Evolutionary conservation across 2,797 vertebrate species (phyloP), one percentile per base, ranked within the genome.

Genomic region (Tapera naevia): DNA sequence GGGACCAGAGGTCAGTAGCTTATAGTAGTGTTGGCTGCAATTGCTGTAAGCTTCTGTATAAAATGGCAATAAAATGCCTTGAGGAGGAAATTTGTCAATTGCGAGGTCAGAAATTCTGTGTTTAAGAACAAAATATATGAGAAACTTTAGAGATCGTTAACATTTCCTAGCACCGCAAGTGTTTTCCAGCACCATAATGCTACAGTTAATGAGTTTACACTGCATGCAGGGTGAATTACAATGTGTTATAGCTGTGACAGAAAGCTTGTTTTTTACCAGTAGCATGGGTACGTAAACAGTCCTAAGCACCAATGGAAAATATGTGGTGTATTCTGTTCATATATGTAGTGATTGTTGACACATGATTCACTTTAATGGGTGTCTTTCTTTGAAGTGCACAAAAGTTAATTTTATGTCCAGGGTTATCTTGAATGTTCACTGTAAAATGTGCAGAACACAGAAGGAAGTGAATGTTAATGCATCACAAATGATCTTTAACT

Each of bases 391-490:
- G 43, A 78, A 88, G 60, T 6, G n/a, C 30, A 21, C n/a, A 56
- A 21, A 56, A 92, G 43, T 83, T 78, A 12, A 10, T 84, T 95
- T 96, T 72, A 81, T 46, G 30, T 56, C 53, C 9, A 65, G 72
- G 43, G 30, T 79, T 32, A 43, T 61, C 70, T 93, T 75, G 96
- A 70, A 11, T 17, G 61, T 86, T 78, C 86, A 48, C 87, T 60
- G 73, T 58, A 67, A 95, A 79, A 56, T 27, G 71, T 39, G 86
- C 81, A 39, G 91, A 60, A 80, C 66, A 4, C 33, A 75, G 83
- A 22, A 92, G 91, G 91, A 91, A 88, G 93, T 66, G 83, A 82
- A 46, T 70, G 73, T 71, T 96, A 95, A 97, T 93, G 97, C 93
- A 67, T 73, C 85, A 45, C 76, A 94, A 97, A 96, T 80, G 91